A percentile compares a stretch with the other conserved stretches of the same genome.
phyloP scores from a whole-genome alignment of 2,113 vertebrate species.

The Oncorhynchus gorbuscha region DNA sequence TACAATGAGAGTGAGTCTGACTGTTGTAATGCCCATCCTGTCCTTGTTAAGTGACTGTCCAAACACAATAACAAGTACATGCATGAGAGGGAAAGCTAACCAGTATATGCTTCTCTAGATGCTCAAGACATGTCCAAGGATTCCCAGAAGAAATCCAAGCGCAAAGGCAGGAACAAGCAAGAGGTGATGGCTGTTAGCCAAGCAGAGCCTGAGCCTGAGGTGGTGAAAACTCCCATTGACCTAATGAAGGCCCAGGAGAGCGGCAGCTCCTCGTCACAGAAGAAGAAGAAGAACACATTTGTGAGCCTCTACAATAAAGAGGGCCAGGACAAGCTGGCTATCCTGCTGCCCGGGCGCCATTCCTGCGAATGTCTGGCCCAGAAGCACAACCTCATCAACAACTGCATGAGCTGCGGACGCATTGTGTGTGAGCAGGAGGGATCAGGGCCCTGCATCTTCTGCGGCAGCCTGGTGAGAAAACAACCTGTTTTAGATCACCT shows the following conservation, averaged over 20 bases:
- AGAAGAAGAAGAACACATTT: conserved; percentile 90
- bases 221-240: conserved; percentile 93
- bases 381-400: conserved; percentile 94
- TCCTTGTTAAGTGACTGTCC: too few relatives aligned
- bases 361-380: conserved; percentile 93
- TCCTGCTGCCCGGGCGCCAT: conserved; percentile 88
- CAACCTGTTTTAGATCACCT: too few relatives aligned
- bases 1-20: too few relatives aligned
- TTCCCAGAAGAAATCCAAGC: conserved; percentile 81
- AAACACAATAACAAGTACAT: too few relatives aligned
- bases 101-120: conserved; percentile 54
- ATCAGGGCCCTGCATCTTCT: conserved; percentile 93
- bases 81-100: neutral
- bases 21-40: too few relatives aligned
- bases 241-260: conserved; percentile 89
- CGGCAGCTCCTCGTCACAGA: conserved; percentile 71
- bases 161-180: conserved; percentile 92
- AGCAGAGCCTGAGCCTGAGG: conserved; percentile 66
- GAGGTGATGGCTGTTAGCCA: conserved; percentile 69
- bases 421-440: conserved; percentile 96
- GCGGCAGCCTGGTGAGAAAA: conserved; percentile 82
- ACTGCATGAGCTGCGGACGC: conserved; percentile 90
- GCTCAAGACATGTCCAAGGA: conserved; percentile 74
- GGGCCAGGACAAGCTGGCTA: conserved; percentile 85
- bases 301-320: conserved; percentile 89